These are phyloP conservation scores for Bucorvus abyssinicus DNA, from an alignment of 2,797 vertebrate species.

Conservation along the genomic window DNA sequence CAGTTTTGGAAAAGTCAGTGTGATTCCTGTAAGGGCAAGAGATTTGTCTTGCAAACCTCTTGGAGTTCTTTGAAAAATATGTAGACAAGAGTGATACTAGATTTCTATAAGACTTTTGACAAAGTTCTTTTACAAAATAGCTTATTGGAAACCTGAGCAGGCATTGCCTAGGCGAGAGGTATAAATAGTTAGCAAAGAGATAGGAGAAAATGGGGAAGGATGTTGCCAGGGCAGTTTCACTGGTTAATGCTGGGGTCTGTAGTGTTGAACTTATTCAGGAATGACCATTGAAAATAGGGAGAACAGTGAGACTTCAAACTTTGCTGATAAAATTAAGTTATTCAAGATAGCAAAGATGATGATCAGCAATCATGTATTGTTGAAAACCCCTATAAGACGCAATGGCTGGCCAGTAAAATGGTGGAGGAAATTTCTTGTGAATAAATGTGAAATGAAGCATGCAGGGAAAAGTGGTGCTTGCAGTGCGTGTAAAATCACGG, in stretches of 20 bases:
- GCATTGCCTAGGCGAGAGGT: background rate
- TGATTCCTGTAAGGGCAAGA: background rate
- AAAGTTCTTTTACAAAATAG: background rate
- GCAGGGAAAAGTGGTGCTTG: background rate
- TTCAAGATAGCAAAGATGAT: background rate
- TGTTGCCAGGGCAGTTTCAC: background rate
- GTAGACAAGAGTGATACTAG: background rate
- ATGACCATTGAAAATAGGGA: background rate
- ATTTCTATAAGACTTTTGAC: background rate
- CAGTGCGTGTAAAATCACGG: background rate
- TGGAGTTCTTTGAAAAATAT: background rate
- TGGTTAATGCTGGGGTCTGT: background rate
- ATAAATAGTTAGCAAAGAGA: background rate
- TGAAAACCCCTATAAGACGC: background rate
- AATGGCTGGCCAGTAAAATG: background rate
- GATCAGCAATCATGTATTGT: background rate
- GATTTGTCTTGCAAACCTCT: background rate
- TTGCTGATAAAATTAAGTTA: background rate
- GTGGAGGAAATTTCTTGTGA: background rate
- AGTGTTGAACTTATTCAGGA: background rate
- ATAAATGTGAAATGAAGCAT: background rate
- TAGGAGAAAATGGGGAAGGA: background rate
- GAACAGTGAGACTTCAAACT: background rate
- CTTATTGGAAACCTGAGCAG: background rate
- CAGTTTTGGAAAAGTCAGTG: background rate